phyloP scores from a whole-genome alignment of 2,797 vertebrate genomes.

The Ctenochaetus hawaiiensis region DNA sequence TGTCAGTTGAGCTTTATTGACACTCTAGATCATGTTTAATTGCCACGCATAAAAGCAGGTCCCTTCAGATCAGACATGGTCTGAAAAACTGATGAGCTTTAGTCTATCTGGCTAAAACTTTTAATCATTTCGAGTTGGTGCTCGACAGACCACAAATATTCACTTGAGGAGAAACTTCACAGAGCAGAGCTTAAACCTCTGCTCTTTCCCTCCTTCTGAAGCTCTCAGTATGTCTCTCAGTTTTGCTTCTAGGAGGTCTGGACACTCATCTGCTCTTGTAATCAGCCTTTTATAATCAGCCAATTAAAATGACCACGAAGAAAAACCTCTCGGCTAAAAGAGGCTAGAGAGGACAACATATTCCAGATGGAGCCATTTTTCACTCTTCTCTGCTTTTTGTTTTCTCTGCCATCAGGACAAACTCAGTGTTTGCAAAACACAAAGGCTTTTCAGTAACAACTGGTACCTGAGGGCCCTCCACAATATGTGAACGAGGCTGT shows the following conservation, averaged over 20 bases:
- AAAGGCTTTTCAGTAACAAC: slow-evolving; percentile 64
- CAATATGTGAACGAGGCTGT: slow-evolving; percentile 51
- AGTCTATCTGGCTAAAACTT: slow-evolving; percentile 46
- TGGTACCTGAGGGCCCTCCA: slow-evolving; percentile 63
- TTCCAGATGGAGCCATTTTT: slow-evolving; percentile 67
- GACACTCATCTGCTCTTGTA: slow-evolving; percentile 63
- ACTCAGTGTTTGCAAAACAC: slow-evolving; percentile 40
- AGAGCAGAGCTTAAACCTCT: slow-evolving; percentile 39
- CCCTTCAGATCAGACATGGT: slow-evolving; percentile 57
- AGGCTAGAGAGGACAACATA: slow-evolving; percentile 43
- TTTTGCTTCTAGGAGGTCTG: slow-evolving; percentile 57
- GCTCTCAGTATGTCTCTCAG: slow-evolving; percentile 26
- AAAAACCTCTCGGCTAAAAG: slow-evolving; percentile 44
- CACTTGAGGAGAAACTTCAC: slow-evolving; percentile 40
- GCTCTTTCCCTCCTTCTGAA: slow-evolving; percentile 2
- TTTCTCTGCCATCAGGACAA: slow-evolving; percentile 25
- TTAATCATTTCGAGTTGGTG: slow-evolving; percentile 34
- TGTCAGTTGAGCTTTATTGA: slow-evolving; percentile 68
- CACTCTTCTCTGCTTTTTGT: slow-evolving; percentile 27
- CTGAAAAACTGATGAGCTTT: slow-evolving; percentile 50
- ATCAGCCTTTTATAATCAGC: slow-evolving; percentile 60
- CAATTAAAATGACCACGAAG: slow-evolving; percentile 46
- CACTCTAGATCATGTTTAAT: slow-evolving; percentile 70
- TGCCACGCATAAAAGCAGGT: slow-evolving; percentile 59
- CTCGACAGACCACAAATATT: slow-evolving; percentile 58